Base-by-base conservation (phyloP, 2,113 vertebrate species). In the Mormyrus lacerda region DNA sequence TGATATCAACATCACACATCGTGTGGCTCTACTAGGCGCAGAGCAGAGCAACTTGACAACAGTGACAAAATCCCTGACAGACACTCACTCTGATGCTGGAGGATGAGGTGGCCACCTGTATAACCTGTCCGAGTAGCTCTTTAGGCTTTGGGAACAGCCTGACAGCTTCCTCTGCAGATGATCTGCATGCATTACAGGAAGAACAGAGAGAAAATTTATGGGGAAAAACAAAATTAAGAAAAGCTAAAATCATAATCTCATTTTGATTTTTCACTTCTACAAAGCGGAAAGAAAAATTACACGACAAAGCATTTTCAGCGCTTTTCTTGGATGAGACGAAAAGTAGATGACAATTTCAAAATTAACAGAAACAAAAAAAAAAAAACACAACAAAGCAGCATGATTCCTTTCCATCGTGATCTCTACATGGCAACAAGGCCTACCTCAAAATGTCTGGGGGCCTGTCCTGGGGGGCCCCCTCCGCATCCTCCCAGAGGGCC, bases 141-240 rank as follows among this genome's bases (percentile, higher is more conserved):
- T 98, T 99, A 35, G 98, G 97, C 45, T 97, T 95, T 0, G 97
- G 96, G 92, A 99, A 99, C 90, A 96, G 94, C 0, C 95, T 95
- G 87, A 99, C 94, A 9, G 94, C 92, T 17, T 95, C 92, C 0
- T 96, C 96, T 53, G 93, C 92, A 45, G 31, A 4, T 2, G 19
- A 5, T 42, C 93, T 94, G 24, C 35, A 88, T 5, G 69, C 44
- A 10, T 51, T 76, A 7, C 39, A 17, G 35, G 4, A 88, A 3
- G 76, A 3, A 3, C 3, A 58, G 5, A 88, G 0, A 82, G 3
- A 19, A 27, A 4, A 65, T 55, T 13, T 21, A 53, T 69, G 4
- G 19, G 9, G 17, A 42, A 1, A 39, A 31, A 5, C 15, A 31
- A 21, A 61, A 50, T 85, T 85, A 39, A 15, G 44, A 45, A 24